These are phyloP conservation scores for Drosophila mimica DNA, from an alignment of 2,888 invertebrate genomes.

Conservation along the genomic window DNA sequence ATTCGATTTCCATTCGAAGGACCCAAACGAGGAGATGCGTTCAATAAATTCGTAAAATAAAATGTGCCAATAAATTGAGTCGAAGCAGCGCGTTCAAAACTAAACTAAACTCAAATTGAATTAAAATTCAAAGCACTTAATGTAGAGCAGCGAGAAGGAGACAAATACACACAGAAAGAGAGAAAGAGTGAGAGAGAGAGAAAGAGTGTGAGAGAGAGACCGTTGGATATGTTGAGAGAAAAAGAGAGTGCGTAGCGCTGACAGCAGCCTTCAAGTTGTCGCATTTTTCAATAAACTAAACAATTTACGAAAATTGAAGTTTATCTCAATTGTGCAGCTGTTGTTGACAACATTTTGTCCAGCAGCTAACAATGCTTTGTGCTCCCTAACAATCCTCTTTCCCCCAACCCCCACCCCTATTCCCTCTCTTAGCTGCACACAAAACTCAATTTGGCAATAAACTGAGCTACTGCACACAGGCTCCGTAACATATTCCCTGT, in stretches of 20 bases:
- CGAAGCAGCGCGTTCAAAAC: conserved; percentile 47
- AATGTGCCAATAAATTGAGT: conserved; percentile 77
- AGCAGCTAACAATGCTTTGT: conserved; percentile 73
- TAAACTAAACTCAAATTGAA: conserved; percentile 78
- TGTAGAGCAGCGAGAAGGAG: conserved; percentile 20
- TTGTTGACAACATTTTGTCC: conserved; percentile 80
- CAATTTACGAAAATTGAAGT: conserved; percentile 82
- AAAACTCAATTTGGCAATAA: conserved; percentile 83
- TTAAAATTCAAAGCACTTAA: conserved; percentile 78
- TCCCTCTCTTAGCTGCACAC: conserved; percentile 42
- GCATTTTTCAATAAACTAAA: conserved; percentile 82
- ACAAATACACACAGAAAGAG: no score
- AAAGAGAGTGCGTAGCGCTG: conserved; percentile 14
- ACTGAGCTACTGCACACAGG: conserved; percentile 46
- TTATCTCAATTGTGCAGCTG: conserved; percentile 83
- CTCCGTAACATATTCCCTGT: conserved; percentile 34
- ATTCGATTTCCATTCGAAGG: conserved; percentile 38
- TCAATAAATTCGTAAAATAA: conserved; percentile 77
- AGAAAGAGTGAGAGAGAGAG: neutral
- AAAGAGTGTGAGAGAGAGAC: neutral
- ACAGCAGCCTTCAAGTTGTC: conserved; percentile 75
- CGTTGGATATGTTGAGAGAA: neutral
- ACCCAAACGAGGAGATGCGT: conserved; percentile 55
- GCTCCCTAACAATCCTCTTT: conserved; percentile 8
- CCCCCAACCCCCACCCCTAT: neutral